Conservation (phyloP, 2,888 invertebrate species). For the Cheilosia vulpina region DNA sequence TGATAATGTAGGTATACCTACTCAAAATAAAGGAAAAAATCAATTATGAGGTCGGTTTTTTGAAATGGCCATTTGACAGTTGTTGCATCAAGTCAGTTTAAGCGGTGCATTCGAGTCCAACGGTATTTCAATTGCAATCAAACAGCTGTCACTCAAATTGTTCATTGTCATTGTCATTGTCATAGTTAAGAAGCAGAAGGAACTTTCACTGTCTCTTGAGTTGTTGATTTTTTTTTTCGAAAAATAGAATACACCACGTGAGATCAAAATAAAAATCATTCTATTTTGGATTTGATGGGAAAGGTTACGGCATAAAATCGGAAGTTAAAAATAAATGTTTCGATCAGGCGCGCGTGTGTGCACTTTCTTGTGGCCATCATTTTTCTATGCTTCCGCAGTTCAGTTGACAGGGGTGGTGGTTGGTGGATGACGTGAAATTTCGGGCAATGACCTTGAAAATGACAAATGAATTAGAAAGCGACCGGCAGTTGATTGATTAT, state of each 20-base stretch:
- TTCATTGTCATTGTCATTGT: conserved; percentile 4
- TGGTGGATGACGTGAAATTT: conserved; percentile 12
- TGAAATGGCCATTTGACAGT: conserved; percentile 27
- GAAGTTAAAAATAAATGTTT: conserved; percentile 28
- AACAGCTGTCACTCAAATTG: conserved; percentile 43
- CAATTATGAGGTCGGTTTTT: background rate
- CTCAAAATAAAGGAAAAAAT: background rate
- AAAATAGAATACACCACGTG: conserved; percentile 24
- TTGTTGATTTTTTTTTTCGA: conserved; percentile 2
- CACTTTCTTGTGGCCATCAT: conserved; percentile 29
- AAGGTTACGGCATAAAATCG: conserved; percentile 21
- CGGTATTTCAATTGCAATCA: conserved; percentile 30
- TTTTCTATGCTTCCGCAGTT: conserved; percentile 5
- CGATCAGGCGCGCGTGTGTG: conserved; percentile 22
- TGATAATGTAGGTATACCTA: background rate
- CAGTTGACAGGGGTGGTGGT: background rate
- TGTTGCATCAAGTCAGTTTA: conserved; percentile 20
- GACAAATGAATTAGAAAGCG: conserved; percentile 33
- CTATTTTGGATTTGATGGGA: conserved; percentile 26
- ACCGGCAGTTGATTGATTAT: background rate
- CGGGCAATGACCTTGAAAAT: conserved; percentile 55
- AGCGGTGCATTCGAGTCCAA: conserved; percentile 67
- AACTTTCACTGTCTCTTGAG: conserved; percentile 50
- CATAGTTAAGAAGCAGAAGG: background rate
- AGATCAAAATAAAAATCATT: conserved; percentile 17